These are phyloP conservation scores for Cettia cetti DNA, from an alignment of 2,113 vertebrate species.

Conservation along the genomic window DNA sequence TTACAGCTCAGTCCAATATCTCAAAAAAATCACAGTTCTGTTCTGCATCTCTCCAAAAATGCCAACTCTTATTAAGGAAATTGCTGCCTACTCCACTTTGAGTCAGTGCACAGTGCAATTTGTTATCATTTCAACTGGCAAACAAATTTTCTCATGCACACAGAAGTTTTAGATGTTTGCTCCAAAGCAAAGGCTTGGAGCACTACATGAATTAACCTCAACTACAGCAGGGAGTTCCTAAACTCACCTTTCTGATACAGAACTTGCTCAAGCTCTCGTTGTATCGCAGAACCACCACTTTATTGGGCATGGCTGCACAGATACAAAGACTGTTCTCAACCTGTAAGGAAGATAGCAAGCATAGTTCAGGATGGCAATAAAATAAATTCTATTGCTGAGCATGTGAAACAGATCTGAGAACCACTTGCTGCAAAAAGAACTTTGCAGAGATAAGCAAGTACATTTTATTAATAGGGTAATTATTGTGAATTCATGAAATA, in stretches of 20 bases:
- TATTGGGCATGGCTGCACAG: conserved; percentile 94
- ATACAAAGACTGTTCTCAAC: conserved; percentile 94
- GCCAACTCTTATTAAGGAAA: not conserved
- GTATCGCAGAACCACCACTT: conserved; percentile 93
- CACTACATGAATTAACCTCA: not conserved
- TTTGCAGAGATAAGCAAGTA: not conserved
- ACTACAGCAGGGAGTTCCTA: not conserved
- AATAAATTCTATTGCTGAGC: not conserved
- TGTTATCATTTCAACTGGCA: not conserved
- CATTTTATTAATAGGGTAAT: not conserved
- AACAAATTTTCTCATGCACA: not conserved
- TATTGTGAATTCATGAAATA: not conserved
- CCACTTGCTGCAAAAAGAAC: not conserved
- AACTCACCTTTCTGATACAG: conserved; percentile 92
- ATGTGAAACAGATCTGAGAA: rapidly evolving
- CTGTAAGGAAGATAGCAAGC: conserved; percentile 64
- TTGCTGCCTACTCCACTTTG: conserved; percentile 13
- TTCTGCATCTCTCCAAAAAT: not conserved
- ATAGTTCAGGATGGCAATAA: not conserved
- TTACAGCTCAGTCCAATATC: not conserved
- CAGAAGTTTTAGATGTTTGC: not conserved
- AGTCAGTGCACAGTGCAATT: not conserved
- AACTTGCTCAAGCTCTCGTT: conserved; percentile 96
- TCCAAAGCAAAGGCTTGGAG: not conserved
- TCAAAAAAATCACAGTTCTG: not conserved